Base-by-base conservation (phyloP, 2,797 vertebrate species). In the Bradypodion pumilum region DNA sequence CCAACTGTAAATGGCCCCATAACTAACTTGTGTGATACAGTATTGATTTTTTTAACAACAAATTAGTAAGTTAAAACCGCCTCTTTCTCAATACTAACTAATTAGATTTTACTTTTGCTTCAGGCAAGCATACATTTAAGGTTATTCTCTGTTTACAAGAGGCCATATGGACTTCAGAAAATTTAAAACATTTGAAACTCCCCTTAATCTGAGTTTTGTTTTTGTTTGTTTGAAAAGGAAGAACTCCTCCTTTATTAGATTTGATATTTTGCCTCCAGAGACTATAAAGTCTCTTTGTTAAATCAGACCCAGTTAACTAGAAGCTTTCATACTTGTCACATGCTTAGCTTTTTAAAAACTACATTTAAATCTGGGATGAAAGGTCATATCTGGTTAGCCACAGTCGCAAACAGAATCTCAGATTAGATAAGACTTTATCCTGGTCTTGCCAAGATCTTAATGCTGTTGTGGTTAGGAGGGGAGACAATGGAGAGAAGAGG, bases 111-210 rank as follows among this genome's bases (percentile, higher is more conserved):
- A 1, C 21, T 73, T 56, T 84, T 63, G 32, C 80, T 85, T 8
- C 21, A 73, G 75, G 46, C 62, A 80, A 62, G 63, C 59, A 78
- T 73, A 65, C 62, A 19, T 82, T n/a, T 88, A 15, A 12, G 13
- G 5, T 82, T 60, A 72, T 80, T 81, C 66, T 78, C 78, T 65
- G 1, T 86, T 49, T 85, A 82, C 63, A 81, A 44, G 72, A 83
- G 69, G 46, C 69, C 25, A 75, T 80, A 59, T 62, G 81, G 74
- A 81, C 0, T 40, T 89, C 37, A 82, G 82, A 90, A 85, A 87
- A 87, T 12, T 88, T 78, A 84, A 88, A 93, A 74, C 63, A 86
- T 75, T 83, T 37, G 60, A 35, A 52, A 49, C n/a, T 44, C 56
- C 27, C n/a, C n/a, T 52, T 52, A 8, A 9, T 52, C 49, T 9